A percentile compares a stretch with the other conserved stretches of the same genome.
phyloP scores from a whole-genome alignment of 2,888 invertebrate species.

The Dicycla oo region DNA sequence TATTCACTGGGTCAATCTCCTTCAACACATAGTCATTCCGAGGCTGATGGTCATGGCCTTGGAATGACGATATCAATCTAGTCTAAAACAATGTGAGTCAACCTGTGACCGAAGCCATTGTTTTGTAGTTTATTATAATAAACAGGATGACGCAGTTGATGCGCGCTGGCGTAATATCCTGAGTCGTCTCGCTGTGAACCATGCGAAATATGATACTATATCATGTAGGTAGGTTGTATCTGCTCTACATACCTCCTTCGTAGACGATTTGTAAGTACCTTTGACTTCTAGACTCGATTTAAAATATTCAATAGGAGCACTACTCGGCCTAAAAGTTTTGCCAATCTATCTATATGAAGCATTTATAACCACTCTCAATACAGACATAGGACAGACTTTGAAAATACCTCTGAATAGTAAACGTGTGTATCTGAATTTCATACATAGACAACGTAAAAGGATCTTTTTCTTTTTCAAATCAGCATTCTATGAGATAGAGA shows the following conservation, averaged over 20 bases:
- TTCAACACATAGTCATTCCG: background rate
- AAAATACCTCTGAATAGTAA: slow-evolving; percentile 16
- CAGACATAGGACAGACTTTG: background rate
- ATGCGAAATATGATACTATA: background rate
- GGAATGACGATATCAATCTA: background rate
- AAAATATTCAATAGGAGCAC: background rate
- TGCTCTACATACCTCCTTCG: background rate
- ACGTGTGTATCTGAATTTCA: slow-evolving; percentile 10
- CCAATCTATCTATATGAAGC: background rate
- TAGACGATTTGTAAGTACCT: background rate
- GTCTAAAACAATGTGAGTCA: slow-evolving; percentile 13
- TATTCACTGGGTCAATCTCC: no score
- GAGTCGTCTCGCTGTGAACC: background rate
- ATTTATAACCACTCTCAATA: slow-evolving; percentile 3
- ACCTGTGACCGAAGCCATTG: slow-evolving; percentile 15
- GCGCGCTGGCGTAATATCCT: slow-evolving; percentile 34
- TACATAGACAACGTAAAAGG: slow-evolving; percentile 8
- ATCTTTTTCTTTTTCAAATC: slow-evolving; percentile 20
- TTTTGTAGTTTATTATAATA: slow-evolving; percentile 31
- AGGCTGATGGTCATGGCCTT: no score
- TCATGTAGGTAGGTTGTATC: background rate
- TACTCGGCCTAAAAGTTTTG: background rate
- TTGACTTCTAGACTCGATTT: background rate
- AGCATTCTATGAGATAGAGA: slow-evolving; percentile 14
- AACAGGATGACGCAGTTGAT: slow-evolving; percentile 41